Base-by-base conservation (phyloP, 2,113 vertebrate genomes). In the Pandion haliaetus region DNA sequence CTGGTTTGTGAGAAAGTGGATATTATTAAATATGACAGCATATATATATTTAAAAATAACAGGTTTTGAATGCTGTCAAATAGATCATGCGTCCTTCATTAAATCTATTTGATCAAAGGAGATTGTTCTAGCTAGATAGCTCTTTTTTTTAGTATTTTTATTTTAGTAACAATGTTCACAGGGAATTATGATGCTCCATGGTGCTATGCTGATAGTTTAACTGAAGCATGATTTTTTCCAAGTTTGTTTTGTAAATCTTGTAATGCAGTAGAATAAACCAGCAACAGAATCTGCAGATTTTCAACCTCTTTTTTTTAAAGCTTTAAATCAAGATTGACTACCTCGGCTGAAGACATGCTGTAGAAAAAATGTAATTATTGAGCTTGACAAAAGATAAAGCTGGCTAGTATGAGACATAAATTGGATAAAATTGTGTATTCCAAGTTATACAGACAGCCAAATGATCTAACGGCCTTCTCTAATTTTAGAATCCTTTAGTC, bases 21-120 rank as follows among this genome's bases (percentile, higher is more conserved):
- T 67, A 28, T 78, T 94, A 97, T 92, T 78, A 81, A 55, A 72
- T 59, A 32, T 89, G 94, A 94, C 92, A 94, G 63, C 55, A 59
- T 52, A 58, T 74, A 18, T 47, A 17, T 9, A 25, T 88, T 85
- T 76, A 9, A 93, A 91, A 95, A 44, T 69, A 92, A 95, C 47
- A 54, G 20, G 1, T 93, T 93, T 94, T 95, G 88, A 96, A 74
- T 87, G 72, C 72, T 95, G 96, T 97, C 95, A 95, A 65, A 79
- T 36, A 84, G 40, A 95, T 95, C 77, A 66, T 21, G 19, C 3
- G 31, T 72, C 40, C 29, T 88, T 81, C 81, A 82, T 86, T 81
- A 93, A 77, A 92, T 20, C 14, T 6, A 17, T 94, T 82, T 95
- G 80, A 91, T 94, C 63, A 55, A 86, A 94, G 54, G 76, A 71